These are phyloP conservation scores for Protosalanx chinensis DNA, from an alignment of 2,797 vertebrate genomes.

Conservation along the genomic window DNA sequence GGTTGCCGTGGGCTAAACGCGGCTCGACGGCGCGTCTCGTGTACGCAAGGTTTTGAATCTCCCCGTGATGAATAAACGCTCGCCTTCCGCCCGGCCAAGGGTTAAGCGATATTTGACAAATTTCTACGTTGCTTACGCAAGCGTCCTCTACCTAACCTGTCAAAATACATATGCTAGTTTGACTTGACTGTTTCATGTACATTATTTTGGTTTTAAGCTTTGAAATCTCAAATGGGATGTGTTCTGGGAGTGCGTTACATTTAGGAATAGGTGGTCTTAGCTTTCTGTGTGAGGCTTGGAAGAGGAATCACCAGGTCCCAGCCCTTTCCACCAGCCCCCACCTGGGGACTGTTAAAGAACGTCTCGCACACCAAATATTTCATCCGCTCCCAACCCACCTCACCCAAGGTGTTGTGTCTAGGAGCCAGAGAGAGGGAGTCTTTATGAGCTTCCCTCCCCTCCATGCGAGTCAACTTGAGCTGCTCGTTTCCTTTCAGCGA, in stretches of 20 bases:
- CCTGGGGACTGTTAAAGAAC: constrained; percentile 13
- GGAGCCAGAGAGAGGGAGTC: constrained; percentile 22
- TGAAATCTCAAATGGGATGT: neutral
- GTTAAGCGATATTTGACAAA: neutral
- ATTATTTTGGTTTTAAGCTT: neutral
- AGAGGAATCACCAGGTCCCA: neutral
- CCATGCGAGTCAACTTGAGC: neutral
- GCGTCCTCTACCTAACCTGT: too few species aligned
- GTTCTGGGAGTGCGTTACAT: neutral
- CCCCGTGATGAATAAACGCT: neutral
- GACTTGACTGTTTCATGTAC: too few species aligned
- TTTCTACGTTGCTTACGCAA: too few species aligned
- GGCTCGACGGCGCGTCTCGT: neutral
- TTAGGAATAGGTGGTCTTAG: neutral
- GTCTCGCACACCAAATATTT: constrained; percentile 9
- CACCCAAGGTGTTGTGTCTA: neutral
- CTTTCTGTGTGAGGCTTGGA: neutral
- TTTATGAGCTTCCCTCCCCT: neutral
- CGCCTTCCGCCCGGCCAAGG: neutral
- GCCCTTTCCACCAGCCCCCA: neutral
- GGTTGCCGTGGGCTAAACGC: constrained; percentile 19
- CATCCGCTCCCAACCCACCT: neutral
- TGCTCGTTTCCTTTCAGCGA: neutral
- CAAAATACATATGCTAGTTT: too few species aligned
- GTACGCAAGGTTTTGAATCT: neutral